Evolutionary conservation across 2,888 invertebrate genomes (phyloP), one percentile per base, ranked within the genome.

Genomic region (Trimorus sp.): DNA sequence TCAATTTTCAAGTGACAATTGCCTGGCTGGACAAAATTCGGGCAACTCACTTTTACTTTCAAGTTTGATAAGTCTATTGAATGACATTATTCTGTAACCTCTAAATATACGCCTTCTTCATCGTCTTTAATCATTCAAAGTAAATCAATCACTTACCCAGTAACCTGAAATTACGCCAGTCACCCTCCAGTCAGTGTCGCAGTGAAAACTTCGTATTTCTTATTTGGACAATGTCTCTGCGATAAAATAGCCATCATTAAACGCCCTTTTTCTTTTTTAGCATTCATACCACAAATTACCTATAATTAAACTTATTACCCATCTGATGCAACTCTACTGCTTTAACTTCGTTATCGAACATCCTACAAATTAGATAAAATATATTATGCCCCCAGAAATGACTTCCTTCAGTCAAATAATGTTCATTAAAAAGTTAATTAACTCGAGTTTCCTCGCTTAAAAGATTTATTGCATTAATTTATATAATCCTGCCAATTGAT

Each of bases 61-160:
- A 89, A 90, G 86, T 92, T 91, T 91, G 91, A 91, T 90, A 90
- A 91, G 91, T 91, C 90, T 91, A 92, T 92, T 91, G 89, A 90
- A 89, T 87, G 89, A 88, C 86, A 90, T 90, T 91, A 90, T 90
- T 89, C 88, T 86, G 83, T 80, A 82, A 79, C 83, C 75, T 83
- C 84, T 83, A 80, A 68, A 76, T 79, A 77, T 26, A 26, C 76
- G 81, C 82, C 82, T 83, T 71, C 85, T 84, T 85, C 85, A 45
- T 86, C 87, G 90, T 91, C 90, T 91, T 92, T 90, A 90, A 92
- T 92, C 91, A 91, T 92, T 92, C 91, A 90, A 89, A 90, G 90
- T 89, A 88, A 91, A 92, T 91, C 91, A 91, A 91, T 91, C 92
- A 91, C 91, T 89, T 86, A 88, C 89, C 88, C 87, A 85, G 85